Conservation (phyloP, 1,140 invertebrate species). For the Zeugodacus cucurbitae region DNA sequence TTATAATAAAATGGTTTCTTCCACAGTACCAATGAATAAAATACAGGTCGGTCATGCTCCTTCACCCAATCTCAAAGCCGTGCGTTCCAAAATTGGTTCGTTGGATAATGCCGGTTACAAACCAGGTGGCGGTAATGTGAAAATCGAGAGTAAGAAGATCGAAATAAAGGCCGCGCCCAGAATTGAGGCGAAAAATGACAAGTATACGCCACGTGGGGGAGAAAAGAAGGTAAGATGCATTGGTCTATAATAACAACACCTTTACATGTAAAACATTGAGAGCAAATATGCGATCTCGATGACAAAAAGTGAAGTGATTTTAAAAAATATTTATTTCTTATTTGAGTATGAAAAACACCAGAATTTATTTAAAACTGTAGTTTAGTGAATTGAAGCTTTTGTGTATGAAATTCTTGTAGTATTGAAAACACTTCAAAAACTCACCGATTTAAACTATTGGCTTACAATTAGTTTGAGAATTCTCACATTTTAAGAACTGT, state of each 20-base stretch:
- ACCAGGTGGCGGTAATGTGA: slow-evolving; percentile 90
- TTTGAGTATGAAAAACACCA: background rate
- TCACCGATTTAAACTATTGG: background rate
- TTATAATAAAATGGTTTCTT: slow-evolving; percentile 56
- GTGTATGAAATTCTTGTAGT: background rate
- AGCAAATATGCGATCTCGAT: background rate
- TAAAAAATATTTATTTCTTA: background rate
- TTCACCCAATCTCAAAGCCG: slow-evolving; percentile 90
- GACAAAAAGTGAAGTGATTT: background rate
- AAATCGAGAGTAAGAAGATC: slow-evolving; percentile 88
- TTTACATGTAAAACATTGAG: background rate
- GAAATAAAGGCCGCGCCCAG: slow-evolving; percentile 86
- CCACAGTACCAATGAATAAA: slow-evolving; percentile 92
- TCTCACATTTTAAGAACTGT: background rate
- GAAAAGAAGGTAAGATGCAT: slow-evolving; percentile 83
- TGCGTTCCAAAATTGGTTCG: slow-evolving; percentile 94
- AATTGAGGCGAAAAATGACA: slow-evolving; percentile 92
- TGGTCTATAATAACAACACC: background rate
- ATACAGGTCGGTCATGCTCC: slow-evolving; percentile 89
- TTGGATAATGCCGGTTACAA: slow-evolving; percentile 92
- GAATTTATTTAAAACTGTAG: background rate
- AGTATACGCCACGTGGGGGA: slow-evolving; percentile 87
- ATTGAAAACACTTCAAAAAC: background rate
- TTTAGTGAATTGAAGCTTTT: background rate
- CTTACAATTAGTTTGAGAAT: background rate